phyloP scores from a whole-genome alignment of 1,140 invertebrate genomes.

The Tachypleus tridentatus region DNA sequence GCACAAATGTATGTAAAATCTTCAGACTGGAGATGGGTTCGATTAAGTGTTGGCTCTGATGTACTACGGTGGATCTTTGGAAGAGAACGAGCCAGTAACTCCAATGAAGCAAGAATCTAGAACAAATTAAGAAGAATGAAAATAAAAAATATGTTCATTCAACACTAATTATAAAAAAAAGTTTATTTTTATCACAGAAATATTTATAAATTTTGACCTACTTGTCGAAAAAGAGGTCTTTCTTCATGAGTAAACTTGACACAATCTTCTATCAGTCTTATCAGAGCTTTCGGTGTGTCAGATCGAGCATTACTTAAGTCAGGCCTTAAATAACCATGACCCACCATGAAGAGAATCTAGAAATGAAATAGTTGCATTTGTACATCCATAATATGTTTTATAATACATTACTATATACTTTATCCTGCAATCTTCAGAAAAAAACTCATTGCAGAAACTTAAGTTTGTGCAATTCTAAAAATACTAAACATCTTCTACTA shows the following conservation, averaged over 20 bases:
- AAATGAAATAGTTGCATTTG: slow-evolving; percentile 10
- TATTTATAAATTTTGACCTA: slow-evolving; percentile 20
- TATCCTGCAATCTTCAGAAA: neutral
- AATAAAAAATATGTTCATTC: neutral
- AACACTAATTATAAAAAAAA: neutral
- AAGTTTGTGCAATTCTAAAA: neutral
- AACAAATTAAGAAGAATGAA: slow-evolving; percentile 17
- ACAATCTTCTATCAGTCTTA: slow-evolving; percentile 73
- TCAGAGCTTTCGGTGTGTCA: slow-evolving; percentile 79
- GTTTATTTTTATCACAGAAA: slow-evolving; percentile 3
- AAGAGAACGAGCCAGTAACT: slow-evolving; percentile 65
- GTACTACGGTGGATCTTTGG: slow-evolving; percentile 87
- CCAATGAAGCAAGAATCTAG: slow-evolving; percentile 62
- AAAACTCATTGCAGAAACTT: neutral
- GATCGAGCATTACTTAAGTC: slow-evolving; percentile 66
- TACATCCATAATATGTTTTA: neutral
- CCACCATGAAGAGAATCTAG: slow-evolving; percentile 93
- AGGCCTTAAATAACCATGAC: slow-evolving; percentile 66
- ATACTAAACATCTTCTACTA: neutral
- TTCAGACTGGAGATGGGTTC: slow-evolving; percentile 63
- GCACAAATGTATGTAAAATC: slow-evolving; percentile 72
- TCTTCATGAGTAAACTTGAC: slow-evolving; percentile 77
- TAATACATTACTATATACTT: neutral
- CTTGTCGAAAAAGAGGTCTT: slow-evolving; percentile 68
- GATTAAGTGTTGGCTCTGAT: slow-evolving; percentile 78